Evolutionary conservation across 2,888 invertebrate genomes (phyloP).

Genomic region (Leptogaster cylindrica): DNA sequence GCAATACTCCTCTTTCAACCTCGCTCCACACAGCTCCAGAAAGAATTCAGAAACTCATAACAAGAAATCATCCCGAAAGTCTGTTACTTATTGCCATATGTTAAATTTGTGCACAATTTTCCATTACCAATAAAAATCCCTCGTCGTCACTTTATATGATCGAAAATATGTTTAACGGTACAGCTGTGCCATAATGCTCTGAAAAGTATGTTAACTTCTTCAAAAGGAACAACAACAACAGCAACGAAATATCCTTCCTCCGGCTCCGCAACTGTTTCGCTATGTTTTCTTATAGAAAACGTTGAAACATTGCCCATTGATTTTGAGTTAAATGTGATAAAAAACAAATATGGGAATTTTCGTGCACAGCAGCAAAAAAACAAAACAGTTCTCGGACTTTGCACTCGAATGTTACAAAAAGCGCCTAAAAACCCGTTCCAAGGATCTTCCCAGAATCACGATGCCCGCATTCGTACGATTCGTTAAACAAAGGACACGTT

Average conservation of each 20-base stretch:
- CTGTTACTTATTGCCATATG: slow-evolving; percentile 36
- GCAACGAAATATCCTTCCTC: neutral
- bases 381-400: slow-evolving; percentile 13
- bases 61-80: slow-evolving; percentile 5
- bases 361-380: no score
- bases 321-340: slow-evolving; percentile 22
- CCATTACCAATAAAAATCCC: slow-evolving; percentile 31
- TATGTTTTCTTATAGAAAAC: neutral
- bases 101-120: slow-evolving; percentile 24
- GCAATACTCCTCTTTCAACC: no score
- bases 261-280: neutral
- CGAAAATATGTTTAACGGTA: slow-evolving; percentile 37
- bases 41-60: slow-evolving; percentile 8
- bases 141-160: slow-evolving; percentile 30
- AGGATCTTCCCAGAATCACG: slow-evolving; percentile 3
- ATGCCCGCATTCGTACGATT: slow-evolving; percentile 62
- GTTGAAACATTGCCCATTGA: neutral
- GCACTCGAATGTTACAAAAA: neutral
- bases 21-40: no score
- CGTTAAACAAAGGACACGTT: slow-evolving; percentile 63
- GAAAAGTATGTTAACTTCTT: slow-evolving; percentile 1
- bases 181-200: slow-evolving; percentile 20
- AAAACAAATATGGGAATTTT: slow-evolving; percentile 24
- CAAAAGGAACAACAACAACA: neutral
- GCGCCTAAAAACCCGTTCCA: no score